Percentiles rank a stretch among this genome's conserved stretches.
These are phyloP conservation scores for Thamnophis elegans DNA, from an alignment of 2,797 vertebrate species.

Conservation along the genomic window DNA sequence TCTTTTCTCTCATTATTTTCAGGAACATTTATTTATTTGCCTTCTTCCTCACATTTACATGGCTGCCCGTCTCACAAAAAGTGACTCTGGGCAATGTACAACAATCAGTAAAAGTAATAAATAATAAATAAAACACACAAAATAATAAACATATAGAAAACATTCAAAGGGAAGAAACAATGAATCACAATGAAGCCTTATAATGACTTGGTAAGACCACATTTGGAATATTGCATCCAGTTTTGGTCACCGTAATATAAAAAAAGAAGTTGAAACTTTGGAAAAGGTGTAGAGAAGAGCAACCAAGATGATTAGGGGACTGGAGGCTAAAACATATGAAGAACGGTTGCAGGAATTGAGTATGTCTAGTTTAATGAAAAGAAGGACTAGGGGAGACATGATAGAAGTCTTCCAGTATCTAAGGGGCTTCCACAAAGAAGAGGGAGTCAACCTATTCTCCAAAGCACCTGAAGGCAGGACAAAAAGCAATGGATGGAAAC, in stretches of 20 bases:
- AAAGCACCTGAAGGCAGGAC: not conserved
- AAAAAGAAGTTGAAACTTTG: not conserved
- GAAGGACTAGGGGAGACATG: not conserved
- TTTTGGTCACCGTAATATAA: not conserved
- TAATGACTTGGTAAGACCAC: not conserved
- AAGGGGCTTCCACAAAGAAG: fast-evolving
- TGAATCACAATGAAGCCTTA: not conserved
- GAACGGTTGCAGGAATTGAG: not conserved
- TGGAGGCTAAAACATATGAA: not conserved
- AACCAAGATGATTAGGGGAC: not conserved
- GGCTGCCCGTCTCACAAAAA: not conserved
- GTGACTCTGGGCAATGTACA: not conserved
- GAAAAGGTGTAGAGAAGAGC: not conserved
- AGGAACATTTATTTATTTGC: not conserved
- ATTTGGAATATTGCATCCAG: not conserved
- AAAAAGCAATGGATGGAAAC: not conserved
- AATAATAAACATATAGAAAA: not conserved
- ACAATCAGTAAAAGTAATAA: not conserved
- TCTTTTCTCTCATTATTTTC: not conserved
- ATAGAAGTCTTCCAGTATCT: not conserved
- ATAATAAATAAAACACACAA: not conserved
- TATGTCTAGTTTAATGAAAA: not conserved
- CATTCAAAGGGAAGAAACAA: not conserved
- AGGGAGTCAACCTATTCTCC: not conserved
- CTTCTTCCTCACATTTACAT: not conserved